Conservation (phyloP, 2,797 vertebrate genomes). For the Leucoraja ocellata region DNA sequence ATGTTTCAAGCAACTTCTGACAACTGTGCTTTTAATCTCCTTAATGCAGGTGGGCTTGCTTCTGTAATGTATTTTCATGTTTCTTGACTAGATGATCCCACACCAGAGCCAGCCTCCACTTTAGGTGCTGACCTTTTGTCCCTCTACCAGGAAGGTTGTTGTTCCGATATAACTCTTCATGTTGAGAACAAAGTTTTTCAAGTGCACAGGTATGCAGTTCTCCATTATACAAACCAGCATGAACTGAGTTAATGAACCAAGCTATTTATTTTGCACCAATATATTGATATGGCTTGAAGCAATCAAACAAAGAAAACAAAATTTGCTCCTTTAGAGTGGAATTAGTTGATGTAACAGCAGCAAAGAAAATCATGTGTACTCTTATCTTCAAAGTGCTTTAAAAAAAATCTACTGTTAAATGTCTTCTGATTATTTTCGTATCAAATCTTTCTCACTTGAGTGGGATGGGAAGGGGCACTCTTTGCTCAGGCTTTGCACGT, state of each 20-base stretch:
- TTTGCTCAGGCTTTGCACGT: not conserved
- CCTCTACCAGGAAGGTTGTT: conserved; percentile 67
- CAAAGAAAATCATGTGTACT: not conserved
- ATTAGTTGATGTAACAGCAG: not conserved
- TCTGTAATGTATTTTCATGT: not conserved
- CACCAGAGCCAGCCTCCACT: conserved; percentile 67
- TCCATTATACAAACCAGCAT: not conserved
- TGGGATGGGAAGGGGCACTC: not conserved
- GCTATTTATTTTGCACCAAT: not conserved
- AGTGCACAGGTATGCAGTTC: conserved; percentile 76
- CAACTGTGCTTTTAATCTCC: not conserved
- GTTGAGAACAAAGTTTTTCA: conserved; percentile 72
- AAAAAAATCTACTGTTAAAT: not conserved
- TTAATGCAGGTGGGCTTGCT: not conserved
- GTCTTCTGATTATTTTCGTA: not conserved
- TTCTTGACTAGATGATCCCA: conserved; percentile 41
- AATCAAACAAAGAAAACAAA: not conserved
- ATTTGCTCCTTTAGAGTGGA: not conserved
- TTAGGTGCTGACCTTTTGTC: conserved; percentile 77
- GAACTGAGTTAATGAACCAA: not conserved
- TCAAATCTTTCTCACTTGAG: not conserved
- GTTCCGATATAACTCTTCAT: conserved; percentile 77
- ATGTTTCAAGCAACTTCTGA: too few relatives aligned
- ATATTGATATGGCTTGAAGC: not conserved
- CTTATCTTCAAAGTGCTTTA: not conserved